These are phyloP conservation scores for Galerucella pusilla DNA, from an alignment of 2,888 invertebrate species.

Conservation along the genomic window DNA sequence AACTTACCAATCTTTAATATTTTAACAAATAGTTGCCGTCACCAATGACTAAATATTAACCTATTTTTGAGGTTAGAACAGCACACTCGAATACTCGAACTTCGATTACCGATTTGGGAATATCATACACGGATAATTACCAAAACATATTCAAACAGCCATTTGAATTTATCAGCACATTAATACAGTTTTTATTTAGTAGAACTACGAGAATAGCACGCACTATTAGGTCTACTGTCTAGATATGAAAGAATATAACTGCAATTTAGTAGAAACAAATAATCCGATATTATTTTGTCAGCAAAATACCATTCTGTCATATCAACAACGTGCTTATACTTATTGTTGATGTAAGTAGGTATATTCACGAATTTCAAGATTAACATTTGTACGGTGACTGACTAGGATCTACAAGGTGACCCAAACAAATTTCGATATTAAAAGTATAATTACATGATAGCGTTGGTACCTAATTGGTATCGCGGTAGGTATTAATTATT, in stretches of 20 bases:
- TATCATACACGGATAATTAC: neutral
- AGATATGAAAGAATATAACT: neutral
- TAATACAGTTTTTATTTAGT: neutral
- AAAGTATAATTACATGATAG: neutral
- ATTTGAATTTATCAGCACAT: neutral
- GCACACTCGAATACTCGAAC: constrained; percentile 3
- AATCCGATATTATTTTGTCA: constrained; percentile 27
- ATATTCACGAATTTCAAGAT: constrained; percentile 22
- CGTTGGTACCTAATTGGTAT: too few relatives aligned
- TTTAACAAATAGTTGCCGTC: neutral
- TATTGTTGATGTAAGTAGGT: constrained; percentile 13
- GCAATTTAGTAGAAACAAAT: constrained; percentile 2
- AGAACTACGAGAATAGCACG: neutral
- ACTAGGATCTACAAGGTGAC: neutral
- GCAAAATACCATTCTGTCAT: constrained; percentile 19
- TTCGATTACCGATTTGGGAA: neutral
- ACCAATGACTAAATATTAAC: neutral
- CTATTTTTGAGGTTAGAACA: constrained; percentile 5
- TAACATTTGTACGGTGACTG: constrained; percentile 9
- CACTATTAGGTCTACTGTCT: neutral
- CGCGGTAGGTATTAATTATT: too few relatives aligned
- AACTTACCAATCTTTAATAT: constrained; percentile 21
- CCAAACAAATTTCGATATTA: neutral
- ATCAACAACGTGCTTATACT: constrained; percentile 21
- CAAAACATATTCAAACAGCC: neutral